Conservation (phyloP, 2,113 vertebrate species). For the Heteronetta atricapilla region DNA sequence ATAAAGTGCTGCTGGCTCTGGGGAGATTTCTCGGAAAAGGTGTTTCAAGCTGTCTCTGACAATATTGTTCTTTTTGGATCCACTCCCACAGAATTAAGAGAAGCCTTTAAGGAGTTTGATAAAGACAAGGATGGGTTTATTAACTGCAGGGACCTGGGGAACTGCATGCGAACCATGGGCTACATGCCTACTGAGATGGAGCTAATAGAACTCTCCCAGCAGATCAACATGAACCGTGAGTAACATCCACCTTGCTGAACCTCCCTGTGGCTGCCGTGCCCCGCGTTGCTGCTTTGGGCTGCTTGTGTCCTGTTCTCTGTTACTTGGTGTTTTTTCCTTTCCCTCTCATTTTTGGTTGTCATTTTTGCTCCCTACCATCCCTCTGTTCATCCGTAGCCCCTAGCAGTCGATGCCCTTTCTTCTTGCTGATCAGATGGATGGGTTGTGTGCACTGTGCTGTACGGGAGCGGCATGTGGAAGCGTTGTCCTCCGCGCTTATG, state of each 20-base stretch:
- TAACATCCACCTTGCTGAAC: background rate
- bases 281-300: background rate
- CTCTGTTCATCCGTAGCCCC: background rate
- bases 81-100: slow-evolving; percentile 85
- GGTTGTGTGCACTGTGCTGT: background rate
- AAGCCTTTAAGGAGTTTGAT: slow-evolving; percentile 96
- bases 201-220: slow-evolving; percentile 96
- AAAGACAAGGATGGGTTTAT: slow-evolving; percentile 98
- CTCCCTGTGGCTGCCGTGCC: background rate
- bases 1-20: background rate
- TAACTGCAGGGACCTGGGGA: slow-evolving; percentile 96
- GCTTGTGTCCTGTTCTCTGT: background rate
- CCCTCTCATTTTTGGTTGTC: background rate
- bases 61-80: background rate
- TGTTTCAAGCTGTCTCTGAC: background rate
- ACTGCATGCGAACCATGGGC: slow-evolving; percentile 99
- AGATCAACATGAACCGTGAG: slow-evolving; percentile 99
- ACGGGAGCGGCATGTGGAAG: background rate
- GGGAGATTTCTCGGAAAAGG: background rate
- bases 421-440: background rate
- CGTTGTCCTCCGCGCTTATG: background rate
- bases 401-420: background rate
- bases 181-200: slow-evolving; percentile 99
- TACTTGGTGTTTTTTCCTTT: background rate
- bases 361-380: background rate